Base-by-base conservation (phyloP, 1,140 invertebrate species). In the Aphelenchoides besseyi region DNA sequence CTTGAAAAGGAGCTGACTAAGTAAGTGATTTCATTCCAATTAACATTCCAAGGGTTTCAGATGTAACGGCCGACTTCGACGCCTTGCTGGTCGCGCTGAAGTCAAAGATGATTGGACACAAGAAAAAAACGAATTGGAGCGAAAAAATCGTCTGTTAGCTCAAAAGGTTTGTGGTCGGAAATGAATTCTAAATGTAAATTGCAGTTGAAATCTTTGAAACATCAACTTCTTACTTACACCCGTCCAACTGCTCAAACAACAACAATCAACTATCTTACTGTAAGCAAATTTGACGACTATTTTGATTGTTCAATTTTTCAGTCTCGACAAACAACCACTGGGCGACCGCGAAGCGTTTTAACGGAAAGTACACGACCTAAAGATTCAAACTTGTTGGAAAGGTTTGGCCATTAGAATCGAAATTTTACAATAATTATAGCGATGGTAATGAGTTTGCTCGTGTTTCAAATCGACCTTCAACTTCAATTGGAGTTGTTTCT, bases 131-230 rank as follows among this genome's bases (percentile, higher is more conserved):
- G 68, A 82, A 48, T 62, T 82, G 12, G 66, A 81, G 28, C 71
- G 75, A 28, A 68, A 82, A 53, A 80, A 80, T 61, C 61, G 73
- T 26, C 29, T 80, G 12, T 54, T 80, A 2, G 35, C 52, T 2
- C 79, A 83, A 74, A 80, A 80, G 59, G 76, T 77, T 2, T 73
- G 68, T 54, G 36, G n/a, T 33, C 8, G 12, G 18, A 3, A 0
- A 23, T 77, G 12, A 57, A 74, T 8, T 28, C 29, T 73, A 30
- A 3, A 26, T 32, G 16, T 3, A 41, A 18, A 18, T 23, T 74
- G 30, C 66, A 77, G 79, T 52, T 80, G 29, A 75, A 82, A 70
- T 29, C 74, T 3, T 68, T 81, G 5, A 82, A 83, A 70, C 79
- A 80, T 53, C 79, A 80, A 64, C 68, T 80, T 30, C 57, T 80